phyloP scores from a whole-genome alignment of 2,888 invertebrate genomes.

The Cryptocephalus primarius region DNA sequence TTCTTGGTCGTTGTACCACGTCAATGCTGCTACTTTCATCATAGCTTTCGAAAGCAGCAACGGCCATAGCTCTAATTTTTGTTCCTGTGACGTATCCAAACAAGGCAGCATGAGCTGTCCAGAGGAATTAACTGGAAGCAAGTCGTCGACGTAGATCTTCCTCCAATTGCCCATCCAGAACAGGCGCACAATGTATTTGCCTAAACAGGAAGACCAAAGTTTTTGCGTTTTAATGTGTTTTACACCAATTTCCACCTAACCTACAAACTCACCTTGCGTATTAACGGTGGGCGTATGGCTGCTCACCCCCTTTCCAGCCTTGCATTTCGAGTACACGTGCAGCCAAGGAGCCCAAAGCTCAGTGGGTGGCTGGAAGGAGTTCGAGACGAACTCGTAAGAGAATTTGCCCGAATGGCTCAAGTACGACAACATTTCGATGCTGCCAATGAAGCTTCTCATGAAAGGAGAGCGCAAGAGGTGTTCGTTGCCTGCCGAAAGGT shows the following conservation, averaged over 20 bases:
- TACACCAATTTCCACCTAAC: no score
- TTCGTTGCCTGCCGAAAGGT: slow-evolving; percentile 30
- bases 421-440: slow-evolving; percentile 33
- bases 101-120: slow-evolving; percentile 8
- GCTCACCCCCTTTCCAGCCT: slow-evolving; percentile 26
- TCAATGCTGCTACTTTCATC: slow-evolving; percentile 35
- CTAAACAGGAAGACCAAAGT: slow-evolving; percentile 20
- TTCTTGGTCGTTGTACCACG: slow-evolving; percentile 30
- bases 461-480: slow-evolving; percentile 36
- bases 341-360: slow-evolving; percentile 38
- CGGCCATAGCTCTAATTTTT: slow-evolving; percentile 38
- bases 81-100: not conserved
- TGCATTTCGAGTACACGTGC: slow-evolving; percentile 37
- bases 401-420: slow-evolving; percentile 29
- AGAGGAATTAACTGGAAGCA: slow-evolving; percentile 34
- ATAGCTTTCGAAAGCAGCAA: slow-evolving; percentile 39
- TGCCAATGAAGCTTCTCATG: slow-evolving; percentile 32
- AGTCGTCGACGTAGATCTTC: slow-evolving; percentile 38
- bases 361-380: slow-evolving; percentile 27
- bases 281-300: slow-evolving; percentile 24
- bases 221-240: no score
- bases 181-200: slow-evolving; percentile 40
- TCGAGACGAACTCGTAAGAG: slow-evolving; percentile 26
- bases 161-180: slow-evolving; percentile 42
- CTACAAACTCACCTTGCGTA: slow-evolving; percentile 16